Conservation (phyloP, 2,797 vertebrate species). For the Glyptemys insculpta region DNA sequence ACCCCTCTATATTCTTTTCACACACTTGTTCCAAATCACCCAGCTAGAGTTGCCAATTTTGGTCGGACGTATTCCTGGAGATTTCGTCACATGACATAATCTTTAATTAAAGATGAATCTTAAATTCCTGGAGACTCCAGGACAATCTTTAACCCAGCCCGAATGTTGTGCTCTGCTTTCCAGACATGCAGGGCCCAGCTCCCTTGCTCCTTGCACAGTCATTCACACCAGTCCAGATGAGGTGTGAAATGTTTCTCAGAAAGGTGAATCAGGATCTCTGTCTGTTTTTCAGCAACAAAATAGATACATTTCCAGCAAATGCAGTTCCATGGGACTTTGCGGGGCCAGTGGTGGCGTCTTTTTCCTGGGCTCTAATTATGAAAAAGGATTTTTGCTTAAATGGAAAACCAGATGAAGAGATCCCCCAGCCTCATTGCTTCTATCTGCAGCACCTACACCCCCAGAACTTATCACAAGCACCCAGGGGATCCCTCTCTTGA, state of each 20-base stretch:
- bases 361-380: not conserved
- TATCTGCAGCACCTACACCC: not conserved
- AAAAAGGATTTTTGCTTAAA: not conserved
- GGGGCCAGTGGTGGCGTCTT: not conserved
- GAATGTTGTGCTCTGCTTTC: rapidly evolving
- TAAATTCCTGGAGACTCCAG: too few relatives aligned
- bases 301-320: rapidly evolving
- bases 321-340: rapidly evolving
- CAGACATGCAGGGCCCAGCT: not conserved
- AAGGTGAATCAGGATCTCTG: not conserved
- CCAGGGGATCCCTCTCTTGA: not conserved
- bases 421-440: not conserved
- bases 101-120: too few relatives aligned
- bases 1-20: not conserved
- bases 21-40: rapidly evolving
- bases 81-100: too few relatives aligned
- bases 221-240: not conserved
- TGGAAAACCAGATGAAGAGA: not conserved
- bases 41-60: too few relatives aligned
- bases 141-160: too few relatives aligned
- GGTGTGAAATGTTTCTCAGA: not conserved
- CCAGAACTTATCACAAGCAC: not conserved
- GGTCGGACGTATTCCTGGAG: too few relatives aligned
- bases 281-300: not conserved
- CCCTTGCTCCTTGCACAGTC: rapidly evolving